phyloP scores from a whole-genome alignment of 2,797 vertebrate genomes.

The Tachyglossus aculeatus region DNA sequence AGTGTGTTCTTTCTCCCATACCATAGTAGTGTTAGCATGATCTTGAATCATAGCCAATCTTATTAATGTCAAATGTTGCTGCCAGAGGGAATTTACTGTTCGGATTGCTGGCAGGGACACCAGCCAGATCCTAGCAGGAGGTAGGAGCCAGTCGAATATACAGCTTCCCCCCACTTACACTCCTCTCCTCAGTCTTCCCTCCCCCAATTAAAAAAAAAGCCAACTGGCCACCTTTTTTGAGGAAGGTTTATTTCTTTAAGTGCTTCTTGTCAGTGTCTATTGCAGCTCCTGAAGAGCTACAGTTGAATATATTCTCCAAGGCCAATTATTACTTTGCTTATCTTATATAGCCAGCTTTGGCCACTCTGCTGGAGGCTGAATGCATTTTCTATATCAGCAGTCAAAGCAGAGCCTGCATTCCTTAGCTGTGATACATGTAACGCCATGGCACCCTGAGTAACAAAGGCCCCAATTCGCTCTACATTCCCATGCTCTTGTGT shows the following conservation, averaged over 20 bases:
- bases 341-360: conserved; percentile 60
- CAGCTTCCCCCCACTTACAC: conserved; percentile 26
- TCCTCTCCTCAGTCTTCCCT: conserved; percentile 1
- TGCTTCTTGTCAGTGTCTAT: conserved; percentile 29
- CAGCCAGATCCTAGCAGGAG: conserved; percentile 52
- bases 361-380: conserved; percentile 62
- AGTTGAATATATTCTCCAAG: conserved; percentile 39
- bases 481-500: conserved; percentile 77
- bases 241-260: conserved; percentile 27
- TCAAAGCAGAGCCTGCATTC: conserved; percentile 68
- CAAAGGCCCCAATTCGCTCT: conserved; percentile 70
- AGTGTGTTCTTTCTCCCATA: background rate
- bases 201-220: background rate
- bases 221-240: background rate
- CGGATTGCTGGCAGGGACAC: conserved; percentile 22
- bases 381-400: conserved; percentile 60
- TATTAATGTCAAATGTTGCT: background rate
- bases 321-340: conserved; percentile 58
- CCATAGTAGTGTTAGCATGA: rapidly evolving
- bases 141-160: conserved; percentile 16
- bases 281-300: conserved; percentile 16
- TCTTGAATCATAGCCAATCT: conserved; percentile 21
- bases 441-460: conserved; percentile 70
- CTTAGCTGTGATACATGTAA: conserved; percentile 62
- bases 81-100: background rate